Evolutionary conservation across 2,888 invertebrate genomes (phyloP).

Genomic region (Amphipoea oculea): DNA sequence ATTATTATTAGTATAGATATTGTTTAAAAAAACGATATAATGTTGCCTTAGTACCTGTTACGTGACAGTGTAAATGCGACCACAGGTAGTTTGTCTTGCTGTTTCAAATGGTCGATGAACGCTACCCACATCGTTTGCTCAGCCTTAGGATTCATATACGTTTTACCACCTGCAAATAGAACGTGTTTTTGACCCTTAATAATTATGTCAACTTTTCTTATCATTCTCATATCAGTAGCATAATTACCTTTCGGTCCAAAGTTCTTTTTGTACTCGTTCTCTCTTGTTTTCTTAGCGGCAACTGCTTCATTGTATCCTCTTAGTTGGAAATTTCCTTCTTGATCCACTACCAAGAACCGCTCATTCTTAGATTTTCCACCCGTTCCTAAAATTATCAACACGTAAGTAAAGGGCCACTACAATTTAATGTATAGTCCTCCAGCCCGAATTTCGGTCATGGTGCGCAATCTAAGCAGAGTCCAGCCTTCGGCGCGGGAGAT

Average conservation of each 20-base stretch:
- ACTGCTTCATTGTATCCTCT: constrained; percentile 92
- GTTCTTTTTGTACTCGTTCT: constrained; percentile 86
- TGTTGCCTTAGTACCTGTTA: constrained; percentile 91
- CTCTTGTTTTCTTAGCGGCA: constrained; percentile 86
- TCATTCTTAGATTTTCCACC: constrained; percentile 94
- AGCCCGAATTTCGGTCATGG: neutral
- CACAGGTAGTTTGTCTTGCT: constrained; percentile 96
- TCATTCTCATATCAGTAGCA: neutral
- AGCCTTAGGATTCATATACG: constrained; percentile 90
- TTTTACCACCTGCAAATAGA: constrained; percentile 79
- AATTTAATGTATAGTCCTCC: neutral
- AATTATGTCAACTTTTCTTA: neutral
- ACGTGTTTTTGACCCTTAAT: neutral
- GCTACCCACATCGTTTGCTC: constrained; percentile 96
- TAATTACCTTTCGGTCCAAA: constrained; percentile 86
- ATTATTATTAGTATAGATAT: neutral
- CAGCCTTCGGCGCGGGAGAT: neutral
- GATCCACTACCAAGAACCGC: constrained; percentile 94
- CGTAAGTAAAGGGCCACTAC: neutral
- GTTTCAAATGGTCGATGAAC: constrained; percentile 95
- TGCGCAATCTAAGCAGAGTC: neutral
- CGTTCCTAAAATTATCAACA: constrained; percentile 80
- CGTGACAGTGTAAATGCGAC: constrained; percentile 98
- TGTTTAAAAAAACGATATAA: neutral
- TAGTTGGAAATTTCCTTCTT: constrained; percentile 93